Base-by-base conservation (phyloP, 2,888 invertebrate genomes). In the Cloeon dipterum region DNA sequence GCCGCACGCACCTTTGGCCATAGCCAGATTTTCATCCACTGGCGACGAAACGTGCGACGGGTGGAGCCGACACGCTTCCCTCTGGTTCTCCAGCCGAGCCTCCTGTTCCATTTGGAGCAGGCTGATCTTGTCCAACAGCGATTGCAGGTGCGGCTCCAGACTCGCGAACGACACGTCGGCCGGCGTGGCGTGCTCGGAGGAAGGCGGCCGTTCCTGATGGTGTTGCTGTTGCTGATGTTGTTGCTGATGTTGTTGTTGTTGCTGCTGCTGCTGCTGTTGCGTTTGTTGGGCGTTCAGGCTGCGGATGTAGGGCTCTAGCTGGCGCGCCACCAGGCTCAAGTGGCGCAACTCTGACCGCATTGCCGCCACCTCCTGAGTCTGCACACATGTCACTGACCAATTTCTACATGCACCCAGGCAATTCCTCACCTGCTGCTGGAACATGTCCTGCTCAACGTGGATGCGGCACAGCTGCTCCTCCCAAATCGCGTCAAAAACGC, bases 381-480 rank as follows among this genome's bases (percentile, higher is more conserved):
- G 63, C n/a, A 23, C 25, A n/a, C 25, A 23, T 23, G n/a, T 23
- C n/a, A 23, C 25, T 10, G n/a, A 23, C n/a, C 3, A 3, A 19
- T 8, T 10, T 11, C 36, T 14, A 11, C 16, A 14, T 18, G 10
- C 10, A 25, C 11, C 32, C 20, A 11, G 40, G 5, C 18, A 5
- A 10, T 11, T n/a, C 29, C 35, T 8, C 44, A 62, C 64, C 58
- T 65, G 64, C 21, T 63, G 59, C 46, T 64, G 63, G 46, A 68
- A 70, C 26, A 71, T 62, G 47, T 74, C 73, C 50, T 76, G 75
- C 51, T 78, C 76, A 5, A 72, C 63, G 34, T 71, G 63, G 41
- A 77, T 65, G 41, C 73, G 59, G 53, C 74, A 72, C 19, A 75
- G 52, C 46, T 74, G 72, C 47, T 75, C 74, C 49, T 76, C 74